Evolutionary conservation across 2,113 vertebrate species (phyloP).

Genomic region (Mus musculus): GRCm39 chr13:68969001-68969500

Average conservation of each 20-base stretch:
- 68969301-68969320: too few species aligned
- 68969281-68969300: background rate
- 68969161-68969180: background rate
- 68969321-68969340: rapidly evolving
- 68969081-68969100: background rate
- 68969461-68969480: background rate
- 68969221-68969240: background rate
- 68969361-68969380: background rate
- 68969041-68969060: background rate
- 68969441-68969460: background rate
- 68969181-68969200: background rate
- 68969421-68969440: background rate
- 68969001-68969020: rapidly evolving
- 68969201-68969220: background rate
- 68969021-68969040: background rate
- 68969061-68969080: background rate
- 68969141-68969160: background rate
- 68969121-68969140: background rate
- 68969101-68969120: background rate
- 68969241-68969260: background rate
- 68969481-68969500: background rate
- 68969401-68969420: rapidly evolving
- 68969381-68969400: rapidly evolving
- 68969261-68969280: background rate
- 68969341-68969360: rapidly evolving